Percentiles rank a stretch among this genome's conserved stretches.
phyloP scores from a whole-genome alignment of 37 sponge, comb jelly and placozoan species.

The Bolinopsis microptera region DNA sequence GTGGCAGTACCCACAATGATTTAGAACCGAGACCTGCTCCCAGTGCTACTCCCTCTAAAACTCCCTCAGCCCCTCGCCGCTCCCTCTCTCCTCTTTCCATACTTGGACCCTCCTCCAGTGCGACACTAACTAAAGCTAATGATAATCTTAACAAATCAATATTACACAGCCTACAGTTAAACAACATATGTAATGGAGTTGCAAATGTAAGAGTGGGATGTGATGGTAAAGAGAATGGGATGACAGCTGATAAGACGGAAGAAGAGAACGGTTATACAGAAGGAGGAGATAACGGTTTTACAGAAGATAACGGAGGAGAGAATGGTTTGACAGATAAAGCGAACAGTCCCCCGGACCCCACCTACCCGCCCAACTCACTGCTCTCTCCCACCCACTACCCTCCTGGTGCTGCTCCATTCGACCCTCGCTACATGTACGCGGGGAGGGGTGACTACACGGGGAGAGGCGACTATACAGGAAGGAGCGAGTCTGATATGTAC shows the following conservation, averaged over 20 bases:
- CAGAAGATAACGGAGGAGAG: background rate
- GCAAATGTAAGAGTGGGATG: too few relatives aligned
- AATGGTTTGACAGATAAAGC: background rate
- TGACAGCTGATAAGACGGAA: too few relatives aligned
- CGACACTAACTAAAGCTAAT: too few relatives aligned
- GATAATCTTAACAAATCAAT: background rate
- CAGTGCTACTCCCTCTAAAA: background rate
- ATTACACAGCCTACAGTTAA: background rate
- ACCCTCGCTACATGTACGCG: slow-evolving; percentile 15
- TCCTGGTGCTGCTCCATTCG: background rate
- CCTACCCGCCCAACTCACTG: slow-evolving; percentile 17
- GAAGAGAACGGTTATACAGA: background rate
- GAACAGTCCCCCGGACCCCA: background rate
- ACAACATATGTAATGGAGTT: background rate
- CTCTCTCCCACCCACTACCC: slow-evolving; percentile 39
- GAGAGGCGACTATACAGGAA: too few relatives aligned
- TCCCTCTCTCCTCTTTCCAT: slow-evolving; percentile 53
- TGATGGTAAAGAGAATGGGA: background rate
- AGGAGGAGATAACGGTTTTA: background rate
- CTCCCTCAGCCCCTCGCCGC: background rate
- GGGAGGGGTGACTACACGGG: background rate
- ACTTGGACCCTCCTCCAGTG: background rate
- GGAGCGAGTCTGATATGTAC: background rate
- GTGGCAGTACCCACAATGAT: background rate
- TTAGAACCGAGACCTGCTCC: slow-evolving; percentile 35